Evolutionary conservation across 2,888 invertebrate species (phyloP).

Genomic region (Apeira syringaria): DNA sequence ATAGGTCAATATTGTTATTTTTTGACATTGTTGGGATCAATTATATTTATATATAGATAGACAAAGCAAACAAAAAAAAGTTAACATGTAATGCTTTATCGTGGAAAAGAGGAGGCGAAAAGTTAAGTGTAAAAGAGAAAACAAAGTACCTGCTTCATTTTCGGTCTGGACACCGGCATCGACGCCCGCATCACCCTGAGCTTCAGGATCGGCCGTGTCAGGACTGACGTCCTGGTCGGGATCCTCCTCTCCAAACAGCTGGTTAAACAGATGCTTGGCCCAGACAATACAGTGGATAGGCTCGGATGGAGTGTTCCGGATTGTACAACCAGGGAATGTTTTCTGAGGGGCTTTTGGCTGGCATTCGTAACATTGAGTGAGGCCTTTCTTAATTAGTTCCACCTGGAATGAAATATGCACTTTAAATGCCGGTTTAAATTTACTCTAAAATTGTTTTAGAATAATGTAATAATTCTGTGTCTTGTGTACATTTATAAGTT

Average conservation of each 20-base stretch:
- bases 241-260: constrained; percentile 98
- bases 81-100: too few species aligned
- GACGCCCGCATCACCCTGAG: constrained; percentile 88
- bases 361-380: constrained; percentile 99
- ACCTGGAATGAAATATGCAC: constrained; percentile 72
- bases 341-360: constrained; percentile 95
- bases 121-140: too few species aligned
- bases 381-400: constrained; percentile 92
- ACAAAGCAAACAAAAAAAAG: too few species aligned
- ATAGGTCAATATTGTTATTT: too few species aligned
- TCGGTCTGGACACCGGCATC: constrained; percentile 79
- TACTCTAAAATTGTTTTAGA: too few species aligned
- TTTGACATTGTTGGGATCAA: too few species aligned
- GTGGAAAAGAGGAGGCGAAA: too few species aligned
- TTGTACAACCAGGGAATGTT: constrained; percentile 98
- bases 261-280: constrained; percentile 99
- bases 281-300: constrained; percentile 99
- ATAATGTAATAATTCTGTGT: too few species aligned
- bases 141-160: constrained; percentile 55
- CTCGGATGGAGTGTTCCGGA: constrained; percentile 99
- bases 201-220: constrained; percentile 97
- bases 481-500: too few species aligned
- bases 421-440: too few species aligned
- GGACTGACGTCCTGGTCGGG: constrained; percentile 99
- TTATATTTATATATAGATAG: too few species aligned